Percentiles rank a stretch among this genome's conserved stretches.
phyloP scores from a whole-genome alignment of 2,888 invertebrate genomes.

The Ommatoiulus sabulosus region DNA sequence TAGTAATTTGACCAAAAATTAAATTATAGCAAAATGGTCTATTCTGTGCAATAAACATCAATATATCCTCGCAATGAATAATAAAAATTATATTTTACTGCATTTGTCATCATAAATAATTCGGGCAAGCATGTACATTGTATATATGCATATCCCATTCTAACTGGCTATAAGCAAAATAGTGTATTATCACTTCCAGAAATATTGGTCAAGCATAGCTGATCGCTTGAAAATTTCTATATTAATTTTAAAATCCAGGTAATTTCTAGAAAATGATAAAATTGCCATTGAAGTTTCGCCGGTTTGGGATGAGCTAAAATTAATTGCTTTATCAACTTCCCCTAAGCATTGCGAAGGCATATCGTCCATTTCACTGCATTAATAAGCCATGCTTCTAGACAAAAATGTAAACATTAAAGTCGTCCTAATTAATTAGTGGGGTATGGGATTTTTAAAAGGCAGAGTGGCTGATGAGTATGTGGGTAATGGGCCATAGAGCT shows the following conservation, averaged over 20 bases:
- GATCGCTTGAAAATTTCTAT: neutral
- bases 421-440: neutral
- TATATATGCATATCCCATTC: neutral
- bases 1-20: neutral
- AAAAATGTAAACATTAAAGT: neutral
- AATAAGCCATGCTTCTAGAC: neutral
- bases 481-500: neutral
- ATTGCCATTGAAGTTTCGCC: neutral
- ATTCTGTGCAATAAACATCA: neutral
- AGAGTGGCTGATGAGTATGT: constrained; percentile 40
- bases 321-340: neutral
- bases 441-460: neutral
- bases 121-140: neutral
- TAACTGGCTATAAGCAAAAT: neutral
- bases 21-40: neutral
- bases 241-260: neutral
- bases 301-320: neutral
- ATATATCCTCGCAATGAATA: neutral
- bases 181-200: neutral
- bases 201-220: constrained; percentile 24
- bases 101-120: neutral
- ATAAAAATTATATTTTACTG: neutral
- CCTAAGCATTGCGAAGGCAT: constrained; percentile 5
- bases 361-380: neutral
- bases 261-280: neutral